Evolutionary conservation across 2,113 vertebrate genomes (phyloP).

Genomic region (Seriola rivoliana): DNA sequence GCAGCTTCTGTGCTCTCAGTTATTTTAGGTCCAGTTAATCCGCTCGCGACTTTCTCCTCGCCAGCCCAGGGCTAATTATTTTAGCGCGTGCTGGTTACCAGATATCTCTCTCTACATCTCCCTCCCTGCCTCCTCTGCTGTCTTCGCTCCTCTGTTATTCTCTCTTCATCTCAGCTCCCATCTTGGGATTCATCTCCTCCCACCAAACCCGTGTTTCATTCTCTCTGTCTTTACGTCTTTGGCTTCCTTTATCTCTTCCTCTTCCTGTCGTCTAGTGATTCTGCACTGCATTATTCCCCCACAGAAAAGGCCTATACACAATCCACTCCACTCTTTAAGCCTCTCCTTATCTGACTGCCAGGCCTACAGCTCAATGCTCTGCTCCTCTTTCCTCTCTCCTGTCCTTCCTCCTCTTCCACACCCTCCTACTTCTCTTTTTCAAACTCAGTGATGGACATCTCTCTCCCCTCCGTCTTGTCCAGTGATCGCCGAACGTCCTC

Average conservation of each 20-base stretch:
- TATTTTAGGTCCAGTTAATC: slow-evolving; percentile 73
- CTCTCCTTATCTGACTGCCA: slow-evolving; percentile 75
- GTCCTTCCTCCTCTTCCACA: slow-evolving; percentile 38
- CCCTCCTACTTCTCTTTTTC: slow-evolving; percentile 30
- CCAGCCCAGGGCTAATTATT: slow-evolving; percentile 72
- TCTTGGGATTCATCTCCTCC: slow-evolving; percentile 63
- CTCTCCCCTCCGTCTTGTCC: slow-evolving; percentile 30
- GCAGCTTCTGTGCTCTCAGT: slow-evolving; percentile 39
- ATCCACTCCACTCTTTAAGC: slow-evolving; percentile 77
- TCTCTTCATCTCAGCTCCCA: slow-evolving; percentile 49
- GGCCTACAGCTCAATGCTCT: slow-evolving; percentile 72
- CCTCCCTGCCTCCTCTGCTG: slow-evolving; percentile 12
- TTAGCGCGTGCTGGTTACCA: slow-evolving; percentile 62
- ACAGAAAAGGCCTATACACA: slow-evolving; percentile 65
- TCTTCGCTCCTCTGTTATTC: slow-evolving; percentile 35
- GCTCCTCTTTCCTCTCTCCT: slow-evolving; percentile 48
- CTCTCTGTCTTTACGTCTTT: slow-evolving; percentile 58
- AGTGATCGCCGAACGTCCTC: slow-evolving; percentile 52
- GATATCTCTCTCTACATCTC: slow-evolving; percentile 58
- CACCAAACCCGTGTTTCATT: slow-evolving; percentile 19
- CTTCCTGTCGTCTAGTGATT: slow-evolving; percentile 54
- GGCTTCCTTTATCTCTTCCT: slow-evolving; percentile 61
- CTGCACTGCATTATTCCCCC: slow-evolving; percentile 59
- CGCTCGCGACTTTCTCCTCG: slow-evolving; percentile 41
- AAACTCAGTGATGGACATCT: slow-evolving; percentile 59